Evolutionary conservation across 2,797 vertebrate species (phyloP), one percentile per base, ranked within the genome.

Genomic region (Miichthys miiuy): DNA sequence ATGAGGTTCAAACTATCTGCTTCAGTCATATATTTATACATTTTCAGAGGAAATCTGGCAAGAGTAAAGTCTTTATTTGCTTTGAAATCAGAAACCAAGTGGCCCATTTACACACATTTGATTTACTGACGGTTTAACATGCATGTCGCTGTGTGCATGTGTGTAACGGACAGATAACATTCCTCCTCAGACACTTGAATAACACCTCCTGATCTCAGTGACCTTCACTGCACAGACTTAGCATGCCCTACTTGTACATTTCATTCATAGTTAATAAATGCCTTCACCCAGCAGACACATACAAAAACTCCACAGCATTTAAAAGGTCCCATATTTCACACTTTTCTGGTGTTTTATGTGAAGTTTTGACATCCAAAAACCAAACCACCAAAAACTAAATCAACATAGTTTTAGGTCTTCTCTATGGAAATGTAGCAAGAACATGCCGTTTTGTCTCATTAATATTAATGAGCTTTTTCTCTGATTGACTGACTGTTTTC

Each of bases 251-350:
- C 66, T 89, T 88, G 67, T 69, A 75, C 27, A 65, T 76, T 69
- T 84, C 81, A 88, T 91, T 41, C 66, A 91, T 84, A 81, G 48
- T 87, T 88, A 76, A 87, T 87, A 77, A 27, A 55, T 27, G 0
- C 50, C 47, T 74, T 71, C 42, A 72, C 14, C 42, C n/a, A 72
- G 62, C 1, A 68, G 44, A 75, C 3, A 2, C 3, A 51, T 21
- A 44, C 67, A 56, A 20, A 60, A 55, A 25, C 41, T 61, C 54
- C 1, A 34, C 7, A 9, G 34, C 25, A 13, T 50, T n/a, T 23
- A 38, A 74, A 34, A 55, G 21, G n/a, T 48, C 6, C 44, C 34
- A 38, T 38, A 9, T 38, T 38, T 38, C 2, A 38, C 34, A 38
- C 34, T 9, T 38, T 38, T 9, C 34, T 38, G 34, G 8, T 38